Evolutionary conservation across 2,113 vertebrate species (phyloP), one percentile per base, ranked within the genome.

Genomic region (Syngnathus floridae): DNA sequence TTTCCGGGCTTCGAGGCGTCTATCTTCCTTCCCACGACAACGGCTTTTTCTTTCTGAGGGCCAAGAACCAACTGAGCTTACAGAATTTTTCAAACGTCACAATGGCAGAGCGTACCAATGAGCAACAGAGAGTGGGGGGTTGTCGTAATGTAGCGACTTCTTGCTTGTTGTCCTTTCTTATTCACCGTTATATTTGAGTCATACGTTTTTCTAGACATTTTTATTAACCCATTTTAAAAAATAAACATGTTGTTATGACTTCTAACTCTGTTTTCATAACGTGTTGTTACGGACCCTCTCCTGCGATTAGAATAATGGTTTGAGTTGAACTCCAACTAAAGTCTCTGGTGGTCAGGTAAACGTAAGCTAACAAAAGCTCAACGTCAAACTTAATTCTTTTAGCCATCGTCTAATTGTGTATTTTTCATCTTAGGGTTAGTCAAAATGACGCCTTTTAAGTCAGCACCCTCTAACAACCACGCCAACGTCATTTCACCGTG

Each of bases 41-140:
- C 84, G 82, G 85, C 74, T 84, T 82, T 85, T 86, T 82, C 81
- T 69, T 72, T 75, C 46, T 2, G 13, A 11, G 63, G 81, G 72
- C 82, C 85, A 87, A 88, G 78, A 80, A 82, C 74, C 75, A 55
- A 82, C 59, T 72, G 75, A 81, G 79, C 66, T 78, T 82, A 62
- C 83, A 82, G 79, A 82, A 87, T 83, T 82, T 85, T 86, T 78
- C 69, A 80, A 79, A 86, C 90, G 89, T 89, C 90, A 90, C 87
- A 84, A 80, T 73, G 66, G 55, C 10, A 17, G 90, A 72, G 4
- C 58, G 17, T 86, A 88, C 90, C 88, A 91, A 72, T 75, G 13
- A 0, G 0, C 10, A 2, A 12, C 48, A 26, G 4, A 67, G 70
- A 75, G 54, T 1, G 80, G 70, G 48, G 48, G 1, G 7, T 5